Evolutionary conservation across 2,888 invertebrate species (phyloP).

Genomic region (Tyria jacobaeae): DNA sequence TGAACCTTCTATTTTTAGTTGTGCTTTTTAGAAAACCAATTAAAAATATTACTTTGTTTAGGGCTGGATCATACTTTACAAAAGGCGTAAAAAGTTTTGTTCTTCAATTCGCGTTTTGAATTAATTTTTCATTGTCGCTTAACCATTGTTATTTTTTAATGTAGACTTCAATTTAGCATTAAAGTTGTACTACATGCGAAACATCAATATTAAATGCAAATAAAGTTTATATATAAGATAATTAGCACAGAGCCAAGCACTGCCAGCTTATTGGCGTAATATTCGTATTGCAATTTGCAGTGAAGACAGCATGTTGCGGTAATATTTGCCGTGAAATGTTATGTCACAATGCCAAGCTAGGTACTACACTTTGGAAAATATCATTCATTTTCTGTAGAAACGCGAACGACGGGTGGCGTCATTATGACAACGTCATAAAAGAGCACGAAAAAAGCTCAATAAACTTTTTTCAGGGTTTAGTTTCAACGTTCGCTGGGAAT

Average conservation of each 20-base stretch:
- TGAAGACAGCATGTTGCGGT: constrained; percentile 22
- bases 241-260: constrained; percentile 27
- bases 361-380: constrained; percentile 17
- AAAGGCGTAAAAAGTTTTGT: too few relatives aligned
- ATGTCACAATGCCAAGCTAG: constrained; percentile 17
- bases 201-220: constrained; percentile 21
- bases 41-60: too few relatives aligned
- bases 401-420: neutral
- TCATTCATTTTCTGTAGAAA: constrained; percentile 8
- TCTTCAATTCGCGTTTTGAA: too few relatives aligned
- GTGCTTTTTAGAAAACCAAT: too few relatives aligned
- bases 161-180: neutral
- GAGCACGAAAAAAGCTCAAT: constrained; percentile 25
- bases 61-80: too few relatives aligned
- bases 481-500: constrained; percentile 16
- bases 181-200: neutral
- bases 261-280: constrained; percentile 24
- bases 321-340: constrained; percentile 29
- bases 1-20: too few relatives aligned
- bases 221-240: constrained; percentile 33
- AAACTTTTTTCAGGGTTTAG: constrained; percentile 29
- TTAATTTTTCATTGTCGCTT: too few relatives aligned
- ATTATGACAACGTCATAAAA: constrained; percentile 17
- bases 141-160: too few relatives aligned
- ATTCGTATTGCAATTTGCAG: constrained; percentile 36